Conservation (phyloP, 2,888 invertebrate species). For the Rhamnusium bicolor region DNA sequence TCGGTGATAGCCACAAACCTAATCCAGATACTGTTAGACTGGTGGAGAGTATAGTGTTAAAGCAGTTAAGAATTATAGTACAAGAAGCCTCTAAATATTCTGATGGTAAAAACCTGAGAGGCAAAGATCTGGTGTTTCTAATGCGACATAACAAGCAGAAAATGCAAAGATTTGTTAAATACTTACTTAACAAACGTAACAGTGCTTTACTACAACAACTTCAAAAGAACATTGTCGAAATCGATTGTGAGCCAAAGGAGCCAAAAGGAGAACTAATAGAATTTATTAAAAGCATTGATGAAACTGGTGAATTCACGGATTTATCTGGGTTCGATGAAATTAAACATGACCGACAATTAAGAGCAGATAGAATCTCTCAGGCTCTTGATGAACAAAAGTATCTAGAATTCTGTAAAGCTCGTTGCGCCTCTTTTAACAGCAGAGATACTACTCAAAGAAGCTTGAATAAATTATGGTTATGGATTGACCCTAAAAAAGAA, state of each 20-base stretch:
- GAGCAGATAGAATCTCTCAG: constrained; percentile 77
- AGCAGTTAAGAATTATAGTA: constrained; percentile 86
- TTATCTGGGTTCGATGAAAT: constrained; percentile 74
- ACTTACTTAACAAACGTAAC: constrained; percentile 76
- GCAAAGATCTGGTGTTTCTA: constrained; percentile 83
- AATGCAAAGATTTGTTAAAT: constrained; percentile 83
- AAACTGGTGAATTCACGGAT: constrained; percentile 74
- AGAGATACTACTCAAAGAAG: constrained; percentile 60
- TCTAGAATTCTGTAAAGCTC: constrained; percentile 84
- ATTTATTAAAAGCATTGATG: constrained; percentile 74
- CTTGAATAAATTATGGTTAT: constrained; percentile 74
- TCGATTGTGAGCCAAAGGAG: constrained; percentile 73
- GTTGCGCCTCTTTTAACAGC: constrained; percentile 81
- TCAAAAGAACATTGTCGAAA: constrained; percentile 66
- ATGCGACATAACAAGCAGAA: constrained; percentile 87
- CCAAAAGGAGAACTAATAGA: constrained; percentile 71
- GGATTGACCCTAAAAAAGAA: constrained; percentile 78
- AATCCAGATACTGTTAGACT: constrained; percentile 86
- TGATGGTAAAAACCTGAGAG: constrained; percentile 71
- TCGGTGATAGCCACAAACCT: constrained; percentile 90
- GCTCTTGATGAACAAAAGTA: constrained; percentile 77
- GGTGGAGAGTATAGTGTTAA: constrained; percentile 87
- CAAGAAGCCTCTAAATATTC: constrained; percentile 82
- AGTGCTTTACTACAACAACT: constrained; percentile 68
- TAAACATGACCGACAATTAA: constrained; percentile 75